Evolutionary conservation across 1,140 invertebrate species (phyloP).

Genomic region (Trissolcus basalis): DNA sequence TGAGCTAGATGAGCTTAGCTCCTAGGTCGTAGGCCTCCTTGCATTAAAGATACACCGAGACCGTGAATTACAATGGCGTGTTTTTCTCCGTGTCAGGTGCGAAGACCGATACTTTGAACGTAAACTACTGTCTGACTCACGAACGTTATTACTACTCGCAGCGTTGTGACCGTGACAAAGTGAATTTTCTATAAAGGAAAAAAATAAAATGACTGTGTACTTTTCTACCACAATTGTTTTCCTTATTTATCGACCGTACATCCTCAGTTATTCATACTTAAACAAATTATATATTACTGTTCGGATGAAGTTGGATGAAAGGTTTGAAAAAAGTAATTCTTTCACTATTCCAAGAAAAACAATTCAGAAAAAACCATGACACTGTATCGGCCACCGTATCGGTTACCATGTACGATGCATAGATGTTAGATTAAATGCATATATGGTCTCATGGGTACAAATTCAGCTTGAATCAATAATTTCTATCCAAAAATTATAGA

Average conservation of each 20-base stretch:
- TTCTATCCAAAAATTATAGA: too few species aligned
- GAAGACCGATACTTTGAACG: constrained; percentile 27
- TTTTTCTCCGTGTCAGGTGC: constrained; percentile 32
- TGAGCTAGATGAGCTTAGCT: constrained; percentile 60
- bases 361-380: too few species aligned
- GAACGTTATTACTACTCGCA: constrained; percentile 48
- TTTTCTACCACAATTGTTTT: constrained; percentile 25
- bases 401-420: too few species aligned
- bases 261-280: too few species aligned
- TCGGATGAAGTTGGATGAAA: too few species aligned
- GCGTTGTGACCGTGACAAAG: constrained; percentile 43
- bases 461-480: too few species aligned
- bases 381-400: too few species aligned
- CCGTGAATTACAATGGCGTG: constrained; percentile 28
- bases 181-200: constrained; percentile 55
- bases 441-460: too few species aligned
- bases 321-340: too few species aligned
- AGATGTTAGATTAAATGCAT: too few species aligned
- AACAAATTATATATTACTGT: too few species aligned
- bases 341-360: too few species aligned
- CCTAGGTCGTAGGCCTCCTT: constrained; percentile 65
- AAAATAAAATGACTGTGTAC: constrained; percentile 27
- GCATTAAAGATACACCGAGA: constrained; percentile 64
- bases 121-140: constrained; percentile 51
- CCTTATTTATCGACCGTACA: not conserved